Evolutionary conservation across 2,888 invertebrate species (phyloP).

Genomic region (Cyrtodaria siliqua): DNA sequence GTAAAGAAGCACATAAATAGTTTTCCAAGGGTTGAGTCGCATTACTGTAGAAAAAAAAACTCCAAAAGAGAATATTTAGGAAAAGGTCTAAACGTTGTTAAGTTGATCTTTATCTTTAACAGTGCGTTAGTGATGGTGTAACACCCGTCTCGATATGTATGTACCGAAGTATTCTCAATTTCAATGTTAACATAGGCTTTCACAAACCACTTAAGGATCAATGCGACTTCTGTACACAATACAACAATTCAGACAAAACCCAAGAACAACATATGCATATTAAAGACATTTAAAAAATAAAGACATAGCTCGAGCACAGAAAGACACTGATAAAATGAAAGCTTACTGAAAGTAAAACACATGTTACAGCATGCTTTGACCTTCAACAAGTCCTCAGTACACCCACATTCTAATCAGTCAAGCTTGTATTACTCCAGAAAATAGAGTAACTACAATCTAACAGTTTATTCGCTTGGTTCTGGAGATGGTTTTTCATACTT

Average conservation of each 20-base stretch:
- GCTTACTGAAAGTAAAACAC: not conserved
- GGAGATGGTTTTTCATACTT: slow-evolving; percentile 28
- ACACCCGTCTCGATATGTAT: slow-evolving; percentile 17
- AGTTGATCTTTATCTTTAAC: slow-evolving; percentile 31
- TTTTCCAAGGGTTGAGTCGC: slow-evolving; percentile 34
- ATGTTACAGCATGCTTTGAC: slow-evolving; percentile 37
- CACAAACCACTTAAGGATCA: not conserved
- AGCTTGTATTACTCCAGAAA: slow-evolving; percentile 40
- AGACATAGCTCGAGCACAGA: no score
- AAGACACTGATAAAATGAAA: no score
- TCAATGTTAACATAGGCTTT: not conserved
- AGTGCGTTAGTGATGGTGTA: slow-evolving; percentile 9
- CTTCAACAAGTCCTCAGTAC: slow-evolving; percentile 39
- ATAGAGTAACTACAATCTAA: no score
- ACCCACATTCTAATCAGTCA: slow-evolving; percentile 44
- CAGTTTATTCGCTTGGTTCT: slow-evolving; percentile 32
- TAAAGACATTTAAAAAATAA: no score
- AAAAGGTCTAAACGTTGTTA: slow-evolving; percentile 21
- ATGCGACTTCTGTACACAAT: not conserved
- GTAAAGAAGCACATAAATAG: slow-evolving; percentile 20
- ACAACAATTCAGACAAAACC: slow-evolving; percentile 12
- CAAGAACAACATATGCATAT: slow-evolving; percentile 25
- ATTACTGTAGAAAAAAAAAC: no score
- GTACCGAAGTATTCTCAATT: slow-evolving; percentile 32
- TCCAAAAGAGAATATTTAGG: slow-evolving; percentile 24